Conservation (phyloP, 2,797 vertebrate species). For the Propithecus perrieri region DNA sequence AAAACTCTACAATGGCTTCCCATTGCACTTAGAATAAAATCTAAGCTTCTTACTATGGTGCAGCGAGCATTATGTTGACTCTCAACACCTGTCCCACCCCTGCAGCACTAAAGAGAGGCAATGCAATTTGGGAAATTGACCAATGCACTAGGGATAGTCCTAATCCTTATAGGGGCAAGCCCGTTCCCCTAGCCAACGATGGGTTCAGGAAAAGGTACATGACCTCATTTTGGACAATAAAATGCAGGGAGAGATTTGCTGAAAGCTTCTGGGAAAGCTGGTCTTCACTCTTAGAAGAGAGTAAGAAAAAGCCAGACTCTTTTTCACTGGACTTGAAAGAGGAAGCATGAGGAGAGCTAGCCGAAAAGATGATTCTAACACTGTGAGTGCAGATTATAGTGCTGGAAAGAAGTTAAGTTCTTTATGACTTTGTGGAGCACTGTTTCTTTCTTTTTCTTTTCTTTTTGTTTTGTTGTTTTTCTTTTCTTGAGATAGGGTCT, state of each 20-base stretch:
- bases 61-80: background rate
- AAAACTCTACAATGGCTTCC: background rate
- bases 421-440: background rate
- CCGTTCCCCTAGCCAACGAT: background rate
- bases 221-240: background rate
- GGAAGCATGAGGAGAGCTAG: background rate
- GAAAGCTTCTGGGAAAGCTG: background rate
- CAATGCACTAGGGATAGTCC: background rate
- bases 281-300: background rate
- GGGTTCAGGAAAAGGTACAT: background rate
- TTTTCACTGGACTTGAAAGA: background rate
- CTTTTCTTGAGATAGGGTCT: background rate
- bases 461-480: no score
- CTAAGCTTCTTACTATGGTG: background rate
- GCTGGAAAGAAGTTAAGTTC: background rate
- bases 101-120: background rate
- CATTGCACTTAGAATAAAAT: background rate
- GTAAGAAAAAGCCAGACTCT: background rate
- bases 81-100: background rate
- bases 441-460: background rate
- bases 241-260: background rate
- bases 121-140: background rate
- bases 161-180: background rate
- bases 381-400: background rate
- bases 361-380: background rate